phyloP scores from a whole-genome alignment of 2,888 invertebrate species.

The Phengaris arion region DNA sequence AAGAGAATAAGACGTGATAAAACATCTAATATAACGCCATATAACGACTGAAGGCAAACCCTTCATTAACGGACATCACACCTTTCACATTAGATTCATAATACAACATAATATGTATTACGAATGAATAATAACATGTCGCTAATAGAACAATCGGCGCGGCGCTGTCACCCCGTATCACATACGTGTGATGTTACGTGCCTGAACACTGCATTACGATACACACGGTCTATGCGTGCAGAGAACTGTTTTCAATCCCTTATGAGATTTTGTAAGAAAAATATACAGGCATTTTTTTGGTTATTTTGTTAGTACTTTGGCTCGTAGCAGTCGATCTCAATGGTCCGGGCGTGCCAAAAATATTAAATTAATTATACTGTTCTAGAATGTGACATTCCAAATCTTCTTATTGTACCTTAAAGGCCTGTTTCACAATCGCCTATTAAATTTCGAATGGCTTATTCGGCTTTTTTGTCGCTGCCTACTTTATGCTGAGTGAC shows the following conservation, averaged over 20 bases:
- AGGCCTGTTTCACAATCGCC: too few relatives aligned
- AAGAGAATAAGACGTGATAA: not conserved
- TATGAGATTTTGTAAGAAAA: too few relatives aligned
- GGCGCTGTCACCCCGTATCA: constrained; percentile 5
- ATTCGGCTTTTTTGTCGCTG: too few relatives aligned
- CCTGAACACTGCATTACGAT: not conserved
- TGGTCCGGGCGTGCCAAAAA: too few relatives aligned
- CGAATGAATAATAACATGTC: constrained; percentile 20
- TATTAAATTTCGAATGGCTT: too few relatives aligned
- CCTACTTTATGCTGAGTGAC: too few relatives aligned
- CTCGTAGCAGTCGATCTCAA: too few relatives aligned
- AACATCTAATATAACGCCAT: not conserved
- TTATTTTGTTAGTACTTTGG: too few relatives aligned
- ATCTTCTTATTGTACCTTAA: too few relatives aligned
- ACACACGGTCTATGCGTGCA: not conserved
- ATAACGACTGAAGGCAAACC: not conserved
- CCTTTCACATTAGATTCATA: constrained; percentile 7
- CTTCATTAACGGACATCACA: not conserved
- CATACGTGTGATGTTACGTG: constrained; percentile 1
- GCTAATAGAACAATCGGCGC: constrained; percentile 13
- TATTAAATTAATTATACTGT: too few relatives aligned
- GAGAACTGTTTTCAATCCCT: not conserved
- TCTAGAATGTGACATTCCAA: too few relatives aligned
- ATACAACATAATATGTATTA: constrained; percentile 1
- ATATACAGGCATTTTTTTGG: too few relatives aligned